Conservation (phyloP, 2,113 vertebrate genomes). For the Helogale parvula region DNA sequence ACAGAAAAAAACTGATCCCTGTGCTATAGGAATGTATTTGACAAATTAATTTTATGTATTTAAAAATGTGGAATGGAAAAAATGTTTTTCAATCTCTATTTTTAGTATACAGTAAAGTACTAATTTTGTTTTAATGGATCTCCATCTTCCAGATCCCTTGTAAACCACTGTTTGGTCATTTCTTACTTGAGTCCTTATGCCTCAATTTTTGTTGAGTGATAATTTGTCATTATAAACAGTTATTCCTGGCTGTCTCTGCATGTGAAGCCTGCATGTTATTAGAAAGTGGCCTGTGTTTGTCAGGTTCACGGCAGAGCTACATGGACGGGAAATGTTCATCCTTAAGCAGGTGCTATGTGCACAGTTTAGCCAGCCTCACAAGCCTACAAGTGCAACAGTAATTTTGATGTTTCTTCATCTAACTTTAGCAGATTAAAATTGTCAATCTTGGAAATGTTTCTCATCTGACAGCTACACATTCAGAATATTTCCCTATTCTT, state of each 20-base stretch:
- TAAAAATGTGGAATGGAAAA: background rate
- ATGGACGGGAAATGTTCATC: background rate
- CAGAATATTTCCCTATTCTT: background rate
- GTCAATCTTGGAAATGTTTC: background rate
- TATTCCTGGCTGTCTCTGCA: background rate
- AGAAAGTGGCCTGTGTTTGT: slow-evolving; percentile 26
- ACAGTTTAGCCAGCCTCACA: background rate
- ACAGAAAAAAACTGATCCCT: background rate
- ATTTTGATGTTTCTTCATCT: background rate
- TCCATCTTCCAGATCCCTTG: background rate
- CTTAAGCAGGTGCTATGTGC: background rate
- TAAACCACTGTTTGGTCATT: background rate
- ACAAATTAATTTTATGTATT: slow-evolving; percentile 16
- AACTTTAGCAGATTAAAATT: background rate
- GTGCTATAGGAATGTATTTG: background rate
- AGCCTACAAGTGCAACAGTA: background rate
- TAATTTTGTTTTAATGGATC: background rate
- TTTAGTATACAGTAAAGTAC: background rate
- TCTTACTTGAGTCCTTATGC: background rate
- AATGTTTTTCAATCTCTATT: background rate
- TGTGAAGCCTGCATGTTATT: background rate
- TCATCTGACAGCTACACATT: background rate
- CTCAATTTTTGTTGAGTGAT: slow-evolving; percentile 42
- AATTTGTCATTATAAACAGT: slow-evolving; percentile 16
- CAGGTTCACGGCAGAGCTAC: background rate